Percentiles rank a stretch among this genome's conserved stretches.
These are phyloP conservation scores for Macrobrachium rosenbergii DNA, from an alignment of 1,140 invertebrate genomes.

Conservation along the genomic window DNA sequence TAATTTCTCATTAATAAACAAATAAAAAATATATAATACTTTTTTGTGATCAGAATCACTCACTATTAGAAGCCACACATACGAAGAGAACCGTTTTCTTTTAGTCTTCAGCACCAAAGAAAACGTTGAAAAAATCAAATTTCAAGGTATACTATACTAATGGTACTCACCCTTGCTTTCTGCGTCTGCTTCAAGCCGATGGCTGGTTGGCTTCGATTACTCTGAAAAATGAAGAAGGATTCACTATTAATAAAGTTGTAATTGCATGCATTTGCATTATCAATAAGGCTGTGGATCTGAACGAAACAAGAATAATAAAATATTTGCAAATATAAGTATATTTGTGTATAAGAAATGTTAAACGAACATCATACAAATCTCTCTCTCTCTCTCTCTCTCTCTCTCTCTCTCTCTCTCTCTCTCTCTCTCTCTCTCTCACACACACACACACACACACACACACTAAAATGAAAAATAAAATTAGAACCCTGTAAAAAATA, in stretches of 20 bases:
- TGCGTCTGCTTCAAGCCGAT: constrained; percentile 83
- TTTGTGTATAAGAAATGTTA: too few species aligned
- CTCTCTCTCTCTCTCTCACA: too few species aligned
- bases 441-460: too few species aligned
- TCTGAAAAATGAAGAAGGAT: constrained; percentile 74
- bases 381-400: too few species aligned
- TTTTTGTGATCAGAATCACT: too few species aligned
- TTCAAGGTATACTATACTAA: not conserved
- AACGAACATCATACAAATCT: too few species aligned
- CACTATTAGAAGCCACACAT: not conserved
- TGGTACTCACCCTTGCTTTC: constrained; percentile 80
- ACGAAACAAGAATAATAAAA: not conserved
- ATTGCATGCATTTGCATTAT: not conserved
- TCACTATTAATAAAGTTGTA: not conserved
- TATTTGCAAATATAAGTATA: too few species aligned
- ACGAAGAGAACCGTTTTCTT: not conserved
- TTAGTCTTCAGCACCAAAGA: not conserved
- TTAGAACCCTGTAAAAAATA: too few species aligned
- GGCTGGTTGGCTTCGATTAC: constrained; percentile 82
- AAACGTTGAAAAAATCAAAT: not conserved
- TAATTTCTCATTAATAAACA: too few species aligned
- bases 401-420: too few species aligned
- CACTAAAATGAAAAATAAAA: too few species aligned
- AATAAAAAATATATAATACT: too few species aligned
- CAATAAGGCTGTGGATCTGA: not conserved